Evolutionary conservation across 2,888 invertebrate genomes (phyloP).

Genomic region (Catocala nupta): DNA sequence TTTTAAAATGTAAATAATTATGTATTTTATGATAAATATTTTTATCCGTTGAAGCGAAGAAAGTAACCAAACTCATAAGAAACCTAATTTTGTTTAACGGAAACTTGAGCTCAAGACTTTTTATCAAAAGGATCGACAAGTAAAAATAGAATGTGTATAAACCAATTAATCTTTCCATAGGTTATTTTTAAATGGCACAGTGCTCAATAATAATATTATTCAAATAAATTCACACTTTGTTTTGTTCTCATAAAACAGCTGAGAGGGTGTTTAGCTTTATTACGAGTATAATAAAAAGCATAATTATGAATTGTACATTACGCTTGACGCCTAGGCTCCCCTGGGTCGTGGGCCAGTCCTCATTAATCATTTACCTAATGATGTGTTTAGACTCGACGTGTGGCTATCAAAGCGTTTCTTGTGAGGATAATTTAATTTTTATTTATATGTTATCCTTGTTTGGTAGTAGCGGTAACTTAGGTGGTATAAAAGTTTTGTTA

Average conservation of each 20-base stretch:
- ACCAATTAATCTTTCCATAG: too few species aligned
- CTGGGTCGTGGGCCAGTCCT: constrained; percentile 56
- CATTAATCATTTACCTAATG: constrained; percentile 77
- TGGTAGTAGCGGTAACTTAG: constrained; percentile 9
- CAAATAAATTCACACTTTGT: constrained; percentile 46
- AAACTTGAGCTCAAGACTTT: too few species aligned
- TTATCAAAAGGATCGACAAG: too few species aligned
- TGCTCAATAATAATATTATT: constrained; percentile 17
- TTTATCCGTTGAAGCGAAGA: too few species aligned
- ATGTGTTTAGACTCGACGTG: constrained; percentile 60
- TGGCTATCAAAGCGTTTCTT: constrained; percentile 53
- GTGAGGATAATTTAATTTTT: constrained; percentile 62
- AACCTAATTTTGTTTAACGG: too few species aligned
- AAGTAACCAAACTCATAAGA: too few species aligned
- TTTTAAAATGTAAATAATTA: too few species aligned
- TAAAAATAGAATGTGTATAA: too few species aligned
- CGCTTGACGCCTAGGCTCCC: constrained; percentile 72
- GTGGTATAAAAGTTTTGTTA: constrained; percentile 9
- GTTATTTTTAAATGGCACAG: background rate
- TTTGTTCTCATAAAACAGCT: constrained; percentile 37
- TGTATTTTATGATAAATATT: too few species aligned
- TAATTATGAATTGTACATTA: constrained; percentile 77
- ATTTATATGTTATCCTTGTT: constrained; percentile 30
- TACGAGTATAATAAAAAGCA: constrained; percentile 54
- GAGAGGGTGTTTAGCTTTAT: constrained; percentile 55